Base-by-base conservation (phyloP, 1,140 invertebrate species). In the Tetragonula clypearis region DNA sequence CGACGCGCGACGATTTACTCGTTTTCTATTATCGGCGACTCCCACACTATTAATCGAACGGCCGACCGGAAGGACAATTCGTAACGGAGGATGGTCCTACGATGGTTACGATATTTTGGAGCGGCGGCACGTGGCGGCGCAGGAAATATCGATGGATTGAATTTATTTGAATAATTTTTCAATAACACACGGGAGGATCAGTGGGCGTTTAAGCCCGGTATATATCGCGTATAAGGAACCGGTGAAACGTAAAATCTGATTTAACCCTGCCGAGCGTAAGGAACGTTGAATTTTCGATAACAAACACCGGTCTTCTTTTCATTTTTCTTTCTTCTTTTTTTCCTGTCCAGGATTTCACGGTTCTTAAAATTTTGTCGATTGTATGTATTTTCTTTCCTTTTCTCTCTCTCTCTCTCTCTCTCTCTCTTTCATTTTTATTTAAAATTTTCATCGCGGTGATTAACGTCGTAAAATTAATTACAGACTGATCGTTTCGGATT, bases 101-200 rank as follows among this genome's bases (percentile, higher is more conserved):
- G 41, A 8, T 30, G 6, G 6, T 49, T 49, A 8, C 41, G 21
- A 23, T 72, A 23, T 72, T 53, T 53, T 14, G 5, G 23, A 26
- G 6, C 17, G 21, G 6, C 5, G 3, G 9, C 19, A 41, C 19
- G 6, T 4, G 71, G 55, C 55, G 14, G 26, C 26, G 6, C 71
- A 15, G 19, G 12, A 56, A 53, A 56, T 55, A 56, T 21, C 53
- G 26, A 26, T 2, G 26, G 15, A 23, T 17, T 2, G 75, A 49
- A 56, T 77, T 62, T 62, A 49, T 77, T 65, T 19, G 35, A 77
- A 77, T 77, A 60, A 77, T 77, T 77, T 77, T 62, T 77, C 35
- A 77, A 77, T 65, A 62, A 41, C 35, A 17, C 75, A 19, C 23
- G 14, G 26, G 26, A 41, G 23, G 15, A 30, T 68, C 62, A 21